Percentiles rank a stretch among this genome's conserved stretches.
Evolutionary conservation across 2,797 vertebrate species (phyloP).

Genomic region (Kryptolebias ocellatus): DNA sequence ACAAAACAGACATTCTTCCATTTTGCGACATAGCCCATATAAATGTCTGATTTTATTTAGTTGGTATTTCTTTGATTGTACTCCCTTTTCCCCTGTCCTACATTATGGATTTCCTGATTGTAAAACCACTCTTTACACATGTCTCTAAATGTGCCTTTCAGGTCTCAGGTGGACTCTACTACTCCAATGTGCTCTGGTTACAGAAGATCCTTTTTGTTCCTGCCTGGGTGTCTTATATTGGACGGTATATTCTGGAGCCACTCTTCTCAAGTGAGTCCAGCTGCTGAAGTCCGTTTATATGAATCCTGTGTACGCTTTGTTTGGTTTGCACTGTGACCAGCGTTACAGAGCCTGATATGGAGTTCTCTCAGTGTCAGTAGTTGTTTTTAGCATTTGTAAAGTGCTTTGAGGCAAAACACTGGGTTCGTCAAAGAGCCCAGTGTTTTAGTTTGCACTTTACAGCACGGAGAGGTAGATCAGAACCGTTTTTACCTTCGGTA

Average conservation of each 20-base stretch:
- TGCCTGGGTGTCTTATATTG: slow-evolving; percentile 83
- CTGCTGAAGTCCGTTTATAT: not conserved
- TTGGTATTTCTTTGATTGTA: not conserved
- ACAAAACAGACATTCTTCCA: not conserved
- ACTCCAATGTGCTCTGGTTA: slow-evolving; percentile 81
- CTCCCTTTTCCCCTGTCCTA: not conserved
- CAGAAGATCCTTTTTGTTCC: slow-evolving; percentile 87
- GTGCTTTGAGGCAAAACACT: too few relatives aligned
- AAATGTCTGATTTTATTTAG: not conserved
- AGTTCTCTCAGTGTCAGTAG: too few relatives aligned
- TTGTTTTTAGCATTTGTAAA: too few relatives aligned
- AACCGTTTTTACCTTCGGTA: too few relatives aligned
- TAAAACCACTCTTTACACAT: not conserved
- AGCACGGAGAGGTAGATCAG: too few relatives aligned
- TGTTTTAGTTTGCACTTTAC: too few relatives aligned
- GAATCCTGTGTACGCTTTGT: not conserved
- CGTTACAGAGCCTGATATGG: too few relatives aligned
- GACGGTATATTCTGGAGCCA: slow-evolving; percentile 87
- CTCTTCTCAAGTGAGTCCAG: slow-evolving; percentile 83
- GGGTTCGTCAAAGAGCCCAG: too few relatives aligned
- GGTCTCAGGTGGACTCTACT: slow-evolving; percentile 90
- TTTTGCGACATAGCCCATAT: not conserved
- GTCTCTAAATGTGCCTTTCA: slow-evolving; percentile 65
- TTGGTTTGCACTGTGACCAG: too few relatives aligned
- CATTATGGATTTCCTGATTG: not conserved